Percentiles rank a stretch among this genome's conserved stretches.
phyloP scores from a whole-genome alignment of 2,797 vertebrate species.

The Enteromius treurensis region DNA sequence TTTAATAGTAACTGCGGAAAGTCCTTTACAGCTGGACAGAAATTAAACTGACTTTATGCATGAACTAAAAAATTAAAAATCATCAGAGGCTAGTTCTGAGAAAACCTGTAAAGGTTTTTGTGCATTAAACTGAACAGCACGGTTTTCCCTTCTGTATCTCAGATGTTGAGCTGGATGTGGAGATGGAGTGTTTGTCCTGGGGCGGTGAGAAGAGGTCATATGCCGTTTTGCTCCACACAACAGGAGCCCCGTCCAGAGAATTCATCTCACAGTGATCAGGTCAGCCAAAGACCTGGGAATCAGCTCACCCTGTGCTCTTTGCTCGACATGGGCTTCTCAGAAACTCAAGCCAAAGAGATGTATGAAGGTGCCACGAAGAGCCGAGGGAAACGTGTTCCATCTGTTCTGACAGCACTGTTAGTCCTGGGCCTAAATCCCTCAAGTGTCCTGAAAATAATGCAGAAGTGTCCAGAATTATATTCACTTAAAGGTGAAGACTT shows the following conservation, averaged over 20 bases:
- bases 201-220: not conserved
- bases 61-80: not conserved
- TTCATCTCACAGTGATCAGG: not conserved
- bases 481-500: conserved; percentile 70
- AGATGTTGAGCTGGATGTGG: conserved; percentile 69
- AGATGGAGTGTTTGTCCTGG: conserved; percentile 37
- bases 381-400: conserved; percentile 60
- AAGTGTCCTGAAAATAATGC: conserved; percentile 73
- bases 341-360: conserved; percentile 71
- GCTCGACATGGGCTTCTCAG: conserved; percentile 82
- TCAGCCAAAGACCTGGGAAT: not conserved
- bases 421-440: conserved; percentile 80
- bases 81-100: not conserved
- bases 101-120: not conserved
- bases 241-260: not conserved
- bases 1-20: not conserved
- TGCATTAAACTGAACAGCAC: not conserved
- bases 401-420: conserved; percentile 74
- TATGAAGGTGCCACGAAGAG: conserved; percentile 55
- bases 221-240: conserved; percentile 59
- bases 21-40: not conserved
- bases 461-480: conserved; percentile 81
- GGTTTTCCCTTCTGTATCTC: not conserved
- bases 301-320: conserved; percentile 65
- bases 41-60: not conserved